Evolutionary conservation across 2,113 vertebrate genomes (phyloP).

Genomic region (Brachyhypopomus occidentalis): DNA sequence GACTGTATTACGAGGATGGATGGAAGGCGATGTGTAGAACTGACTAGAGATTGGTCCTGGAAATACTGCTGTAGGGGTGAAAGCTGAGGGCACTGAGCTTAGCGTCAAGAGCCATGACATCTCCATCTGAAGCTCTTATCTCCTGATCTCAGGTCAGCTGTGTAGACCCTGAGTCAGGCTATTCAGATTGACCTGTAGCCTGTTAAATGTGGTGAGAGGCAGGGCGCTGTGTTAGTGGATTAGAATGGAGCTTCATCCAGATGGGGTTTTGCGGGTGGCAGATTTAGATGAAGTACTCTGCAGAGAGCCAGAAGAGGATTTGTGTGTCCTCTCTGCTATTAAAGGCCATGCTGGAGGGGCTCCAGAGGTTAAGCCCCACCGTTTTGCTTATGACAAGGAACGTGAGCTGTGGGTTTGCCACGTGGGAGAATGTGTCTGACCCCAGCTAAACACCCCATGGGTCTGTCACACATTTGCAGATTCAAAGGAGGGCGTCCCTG

Average conservation of each 20-base stretch:
- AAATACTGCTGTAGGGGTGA: background rate
- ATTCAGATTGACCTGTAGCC: background rate
- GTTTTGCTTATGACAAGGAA: background rate
- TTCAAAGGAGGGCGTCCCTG: background rate
- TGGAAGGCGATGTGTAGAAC: background rate
- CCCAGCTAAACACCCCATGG: background rate
- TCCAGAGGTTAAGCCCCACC: background rate
- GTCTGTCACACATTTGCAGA: background rate
- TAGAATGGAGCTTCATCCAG: background rate
- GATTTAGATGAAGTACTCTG: background rate
- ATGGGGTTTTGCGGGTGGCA: background rate
- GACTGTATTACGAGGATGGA: background rate
- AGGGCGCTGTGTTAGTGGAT: background rate
- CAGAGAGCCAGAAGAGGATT: background rate
- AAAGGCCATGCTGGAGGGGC: background rate
- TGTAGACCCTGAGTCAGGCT: background rate
- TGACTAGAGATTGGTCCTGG: background rate
- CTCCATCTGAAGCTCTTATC: background rate
- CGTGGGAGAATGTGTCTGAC: background rate
- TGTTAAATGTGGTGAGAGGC: background rate
- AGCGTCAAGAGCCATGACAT: background rate
- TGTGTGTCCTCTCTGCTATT: background rate
- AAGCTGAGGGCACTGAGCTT: background rate
- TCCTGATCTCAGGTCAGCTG: slow-evolving; percentile 4
- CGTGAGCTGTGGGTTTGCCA: background rate